Base-by-base conservation (phyloP, 2,888 invertebrate genomes). In the Leptothorax acervorum region DNA sequence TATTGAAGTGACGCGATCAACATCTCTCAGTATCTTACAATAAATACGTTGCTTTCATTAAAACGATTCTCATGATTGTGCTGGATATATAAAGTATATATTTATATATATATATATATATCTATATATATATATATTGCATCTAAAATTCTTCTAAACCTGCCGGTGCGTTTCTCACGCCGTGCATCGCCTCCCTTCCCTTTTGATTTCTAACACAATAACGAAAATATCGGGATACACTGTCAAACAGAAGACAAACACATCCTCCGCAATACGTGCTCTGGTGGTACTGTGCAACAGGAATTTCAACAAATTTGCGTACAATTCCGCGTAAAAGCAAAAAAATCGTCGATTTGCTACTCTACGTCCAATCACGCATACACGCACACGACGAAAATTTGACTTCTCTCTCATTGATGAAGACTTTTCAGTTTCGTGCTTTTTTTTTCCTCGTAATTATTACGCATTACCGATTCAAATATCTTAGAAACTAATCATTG, bases 241-340 rank as follows among this genome's bases (percentile, higher is more conserved):
- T 85, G 83, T 91, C 90, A 90, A 91, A 90, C 87, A 87, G 89
- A 89, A 90, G 87, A 85, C 88, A 90, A 92, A 91, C 86, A 88
- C 87, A 90, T 90, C 87, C 88, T 91, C 86, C 85, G 90, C 87
- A 91, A 92, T 87, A 89, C 57, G 91, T 89, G 89, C 89, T 89
- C 86, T 88, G 83, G 89, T 88, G 88, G 87, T 88, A 89, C 90
- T 92, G 92, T 88, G 90, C 91, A 92, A 92, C 87, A 92, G 92
- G 91, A 92, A 92, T 92, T 92, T 89, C 71, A 85, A 85, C 51
- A 85, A 84, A 85, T 73, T 48, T 85, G 57, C 39, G 28, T 31
- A 28, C 23, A 51, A 81, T 88, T 79, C 83, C 42, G 18, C 70
- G 35, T 42, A 39, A 70, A 79, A 45, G 8, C n/a, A 35, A 60